phyloP scores from a whole-genome alignment of 2,113 vertebrate species.

The Eupsittula cactorum region DNA sequence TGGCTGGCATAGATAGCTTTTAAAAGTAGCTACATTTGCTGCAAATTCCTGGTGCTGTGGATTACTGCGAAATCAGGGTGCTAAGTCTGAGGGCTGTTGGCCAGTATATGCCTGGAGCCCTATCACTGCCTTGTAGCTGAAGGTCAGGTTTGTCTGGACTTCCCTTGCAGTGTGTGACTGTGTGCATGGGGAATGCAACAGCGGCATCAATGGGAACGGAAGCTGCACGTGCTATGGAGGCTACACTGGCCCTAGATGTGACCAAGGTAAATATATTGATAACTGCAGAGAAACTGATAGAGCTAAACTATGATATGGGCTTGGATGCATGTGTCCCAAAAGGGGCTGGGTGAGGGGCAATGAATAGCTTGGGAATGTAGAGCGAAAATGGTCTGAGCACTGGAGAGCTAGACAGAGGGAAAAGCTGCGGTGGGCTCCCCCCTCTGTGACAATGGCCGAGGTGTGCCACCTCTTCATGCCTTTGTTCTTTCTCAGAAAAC shows the following conservation, averaged over 20 bases:
- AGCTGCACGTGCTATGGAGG: slow-evolving; percentile 89
- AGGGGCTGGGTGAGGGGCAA: neutral
- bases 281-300: neutral
- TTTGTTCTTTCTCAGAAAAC: neutral
- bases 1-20: neutral
- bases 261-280: slow-evolving; percentile 76
- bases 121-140: neutral
- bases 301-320: neutral
- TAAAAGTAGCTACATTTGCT: neutral
- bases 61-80: neutral
- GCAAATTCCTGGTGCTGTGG: neutral
- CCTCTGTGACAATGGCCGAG: neutral
- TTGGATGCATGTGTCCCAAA: neutral
- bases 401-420: neutral
- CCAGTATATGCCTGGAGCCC: neutral
- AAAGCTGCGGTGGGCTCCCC: neutral
- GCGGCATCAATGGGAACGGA: slow-evolving; percentile 80
- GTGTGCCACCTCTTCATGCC: neutral
- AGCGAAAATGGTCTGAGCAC: neutral
- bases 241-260: slow-evolving; percentile 85
- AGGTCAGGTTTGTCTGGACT: neutral
- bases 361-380: neutral
- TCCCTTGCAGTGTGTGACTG: slow-evolving; percentile 85
- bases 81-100: neutral
- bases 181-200: slow-evolving; percentile 81